Evolutionary conservation across 2,888 invertebrate species (phyloP), one percentile per base, ranked within the genome.

Genomic region (Cephus pulcher): DNA sequence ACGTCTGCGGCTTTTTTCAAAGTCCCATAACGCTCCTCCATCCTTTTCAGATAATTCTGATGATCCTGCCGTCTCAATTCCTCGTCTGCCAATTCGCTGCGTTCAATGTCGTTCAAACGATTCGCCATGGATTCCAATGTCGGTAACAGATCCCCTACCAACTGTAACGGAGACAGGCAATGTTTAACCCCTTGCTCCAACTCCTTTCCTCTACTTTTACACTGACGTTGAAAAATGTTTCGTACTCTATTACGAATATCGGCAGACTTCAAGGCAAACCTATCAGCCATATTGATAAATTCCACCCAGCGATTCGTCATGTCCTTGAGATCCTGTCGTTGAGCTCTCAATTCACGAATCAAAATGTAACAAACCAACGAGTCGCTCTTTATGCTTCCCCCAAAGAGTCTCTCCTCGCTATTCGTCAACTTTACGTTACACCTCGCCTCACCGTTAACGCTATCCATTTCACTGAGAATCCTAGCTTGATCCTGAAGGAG

Each of bases 261-360:
- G 30, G 30, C 77, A n/a, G 74, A 75, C 37, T 70, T 37, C 34
- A 34, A 56, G 69, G 75, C 76, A 34, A 80, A 79, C 71, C 75
- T 75, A 76, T 81, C 82, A 11, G 79, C 37, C 34, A 33, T 74
- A 32, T 79, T 73, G 74, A 73, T 73, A 12, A 82, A 75, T 34
- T 78, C 69, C 69, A 75, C 56, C 78, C 81, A 77, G 32, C 78
- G 74, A n/a, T 77, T 73, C 73, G 73, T 76, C 82, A 79, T 77
- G 74, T 74, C 74, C 40, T 71, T 74, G 34, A 85, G 81, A 69
- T 83, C 84, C 73, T 78, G 82, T 78, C 79, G 79, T 32, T 81
- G 81, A 34, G 84, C 75, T 77, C 80, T 78, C 32, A 83, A 75
- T 73, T 84, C 84, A 6, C 81, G 83, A 56, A 85, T 85, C 74